Evolutionary conservation across 2,113 vertebrate species (phyloP).

Genomic region (Rhabdornis inornatus): DNA sequence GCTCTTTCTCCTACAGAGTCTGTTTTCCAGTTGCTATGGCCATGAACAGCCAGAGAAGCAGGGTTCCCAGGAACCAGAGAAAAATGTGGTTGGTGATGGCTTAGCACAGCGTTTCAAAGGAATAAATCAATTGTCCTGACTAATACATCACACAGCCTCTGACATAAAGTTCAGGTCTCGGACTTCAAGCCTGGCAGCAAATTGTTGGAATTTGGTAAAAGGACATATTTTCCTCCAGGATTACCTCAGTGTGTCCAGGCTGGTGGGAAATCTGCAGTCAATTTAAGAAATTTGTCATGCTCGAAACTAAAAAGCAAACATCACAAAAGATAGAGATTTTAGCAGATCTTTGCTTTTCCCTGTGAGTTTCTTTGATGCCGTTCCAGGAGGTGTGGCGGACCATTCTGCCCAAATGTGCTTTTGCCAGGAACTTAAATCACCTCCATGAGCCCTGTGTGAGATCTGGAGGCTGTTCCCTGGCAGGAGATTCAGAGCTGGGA

Average conservation of each 20-base stretch:
- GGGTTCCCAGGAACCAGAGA: neutral
- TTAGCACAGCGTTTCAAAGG: neutral
- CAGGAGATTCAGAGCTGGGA: neutral
- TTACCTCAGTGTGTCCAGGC: neutral
- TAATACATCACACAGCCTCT: neutral
- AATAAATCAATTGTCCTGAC: constrained; percentile 18
- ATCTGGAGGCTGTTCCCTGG: neutral
- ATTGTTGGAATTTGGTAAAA: neutral
- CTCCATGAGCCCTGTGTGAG: neutral
- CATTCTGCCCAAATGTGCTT: neutral
- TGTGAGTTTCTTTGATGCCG: neutral
- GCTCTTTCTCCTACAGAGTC: neutral
- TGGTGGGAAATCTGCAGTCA: neutral
- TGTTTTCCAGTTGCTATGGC: constrained; percentile 21
- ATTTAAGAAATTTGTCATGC: neutral
- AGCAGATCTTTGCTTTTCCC: neutral
- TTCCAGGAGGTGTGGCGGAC: neutral
- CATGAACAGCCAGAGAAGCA: neutral
- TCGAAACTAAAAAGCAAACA: neutral
- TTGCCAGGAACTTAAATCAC: neutral
- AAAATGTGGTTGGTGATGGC: neutral
- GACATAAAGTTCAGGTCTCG: neutral
- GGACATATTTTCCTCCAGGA: neutral
- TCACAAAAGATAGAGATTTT: neutral
- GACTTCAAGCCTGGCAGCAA: neutral